phyloP scores from a whole-genome alignment of 2,113 vertebrate genomes.

The Ptilorrhoa leucosticta region DNA sequence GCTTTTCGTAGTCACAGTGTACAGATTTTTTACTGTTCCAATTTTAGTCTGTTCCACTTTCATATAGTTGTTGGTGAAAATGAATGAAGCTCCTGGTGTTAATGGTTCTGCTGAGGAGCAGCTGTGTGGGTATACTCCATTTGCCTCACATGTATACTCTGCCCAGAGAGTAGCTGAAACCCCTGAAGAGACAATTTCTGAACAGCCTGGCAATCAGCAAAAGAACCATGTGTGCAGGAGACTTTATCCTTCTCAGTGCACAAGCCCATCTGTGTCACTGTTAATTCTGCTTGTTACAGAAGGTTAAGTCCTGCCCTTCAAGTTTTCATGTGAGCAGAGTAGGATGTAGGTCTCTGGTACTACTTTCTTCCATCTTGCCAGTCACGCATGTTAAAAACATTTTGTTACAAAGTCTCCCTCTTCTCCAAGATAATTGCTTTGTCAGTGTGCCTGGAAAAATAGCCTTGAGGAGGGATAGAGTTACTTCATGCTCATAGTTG shows the following conservation, averaged over 20 bases:
- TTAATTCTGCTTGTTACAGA: conserved; percentile 31
- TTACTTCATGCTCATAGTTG: neutral
- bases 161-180: neutral
- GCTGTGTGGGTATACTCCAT: neutral
- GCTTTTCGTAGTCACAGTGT: neutral
- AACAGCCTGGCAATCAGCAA: neutral
- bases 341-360: neutral
- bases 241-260: conserved; percentile 5
- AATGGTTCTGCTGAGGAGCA: neutral
- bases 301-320: conserved; percentile 22
- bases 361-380: neutral
- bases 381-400: neutral
- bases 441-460: neutral
- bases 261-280: conserved; percentile 22
- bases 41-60: neutral
- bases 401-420: neutral
- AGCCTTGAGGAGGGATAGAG: neutral
- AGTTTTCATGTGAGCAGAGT: neutral
- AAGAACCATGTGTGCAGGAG: neutral
- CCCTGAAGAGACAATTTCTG: neutral
- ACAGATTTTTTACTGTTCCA: neutral
- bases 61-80: neutral
- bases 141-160: neutral
- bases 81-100: neutral
- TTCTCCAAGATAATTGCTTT: neutral